Evolutionary conservation across 2,888 invertebrate genomes (phyloP).

Genomic region (Drosophila melanosoma): DNA sequence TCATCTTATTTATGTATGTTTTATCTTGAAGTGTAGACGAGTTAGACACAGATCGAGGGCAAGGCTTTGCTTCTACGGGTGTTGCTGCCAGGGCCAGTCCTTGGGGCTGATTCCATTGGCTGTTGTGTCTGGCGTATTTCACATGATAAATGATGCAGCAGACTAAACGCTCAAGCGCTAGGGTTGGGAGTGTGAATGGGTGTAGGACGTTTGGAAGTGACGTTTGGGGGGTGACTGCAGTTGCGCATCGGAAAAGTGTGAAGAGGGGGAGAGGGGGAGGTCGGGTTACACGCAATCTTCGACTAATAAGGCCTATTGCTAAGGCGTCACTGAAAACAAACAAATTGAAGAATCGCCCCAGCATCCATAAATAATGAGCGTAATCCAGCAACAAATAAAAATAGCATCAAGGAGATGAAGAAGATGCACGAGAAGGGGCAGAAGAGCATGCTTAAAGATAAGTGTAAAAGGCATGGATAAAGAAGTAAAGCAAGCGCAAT

Average conservation of each 20-base stretch:
- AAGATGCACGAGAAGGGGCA: neutral
- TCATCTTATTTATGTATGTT: neutral
- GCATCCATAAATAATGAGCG: slow-evolving; percentile 60
- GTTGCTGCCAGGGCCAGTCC: slow-evolving; percentile 33
- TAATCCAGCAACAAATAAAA: slow-evolving; percentile 19
- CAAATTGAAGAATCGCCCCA: slow-evolving; percentile 60
- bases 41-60: slow-evolving; percentile 26
- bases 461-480: neutral
- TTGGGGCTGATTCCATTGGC: slow-evolving; percentile 60
- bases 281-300: slow-evolving; percentile 15
- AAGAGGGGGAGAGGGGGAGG: neutral
- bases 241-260: slow-evolving; percentile 11
- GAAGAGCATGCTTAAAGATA: neutral
- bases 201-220: neutral
- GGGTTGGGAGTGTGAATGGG: slow-evolving; percentile 1
- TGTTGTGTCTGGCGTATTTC: slow-evolving; percentile 78
- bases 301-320: slow-evolving; percentile 60
- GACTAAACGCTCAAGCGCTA: slow-evolving; percentile 70
- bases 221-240: neutral
- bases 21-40: neutral
- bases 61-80: slow-evolving; percentile 18
- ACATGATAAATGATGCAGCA: slow-evolving; percentile 78
- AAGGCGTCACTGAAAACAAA: slow-evolving; percentile 65
- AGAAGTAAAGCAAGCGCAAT: no score
- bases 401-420: slow-evolving; percentile 6